A percentile compares a stretch with the other conserved stretches of the same genome.
Conservation (phyloP, 2,888 invertebrate genomes). For the Nemapogon koenigi region DNA sequence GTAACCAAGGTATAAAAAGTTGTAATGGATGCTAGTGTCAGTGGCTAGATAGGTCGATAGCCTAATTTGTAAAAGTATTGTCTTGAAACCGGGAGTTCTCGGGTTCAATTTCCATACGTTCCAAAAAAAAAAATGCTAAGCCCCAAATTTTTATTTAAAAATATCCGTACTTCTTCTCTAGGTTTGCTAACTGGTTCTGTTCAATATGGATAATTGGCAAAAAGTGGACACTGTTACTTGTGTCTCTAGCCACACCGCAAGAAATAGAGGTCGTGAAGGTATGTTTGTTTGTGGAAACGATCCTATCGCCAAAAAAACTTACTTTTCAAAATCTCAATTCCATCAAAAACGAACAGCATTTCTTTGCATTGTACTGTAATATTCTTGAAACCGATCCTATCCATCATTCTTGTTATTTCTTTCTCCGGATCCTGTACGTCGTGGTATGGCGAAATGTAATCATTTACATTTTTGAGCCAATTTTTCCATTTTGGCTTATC, state of each 20-base stretch:
- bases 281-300: background rate
- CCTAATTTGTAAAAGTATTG: background rate
- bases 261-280: no score
- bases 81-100: no score
- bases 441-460: constrained; percentile 68
- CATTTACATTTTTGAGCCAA: constrained; percentile 67
- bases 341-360: constrained; percentile 64
- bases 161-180: background rate
- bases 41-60: no score
- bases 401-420: constrained; percentile 59
- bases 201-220: no score
- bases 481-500: constrained; percentile 45
- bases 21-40: no score
- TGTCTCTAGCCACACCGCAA: no score
- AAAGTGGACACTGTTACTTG: no score
- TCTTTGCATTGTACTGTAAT: constrained; percentile 65
- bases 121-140: no score
- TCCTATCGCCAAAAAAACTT: constrained; percentile 23
- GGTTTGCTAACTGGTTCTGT: background rate
- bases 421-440: constrained; percentile 62
- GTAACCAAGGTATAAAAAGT: no score
- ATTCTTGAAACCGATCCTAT: constrained; percentile 66
- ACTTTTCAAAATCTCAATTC: constrained; percentile 65
- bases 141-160: no score
- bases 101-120: no score